These are phyloP conservation scores for Catocala sponsa DNA, from an alignment of 2,888 invertebrate species.

Conservation along the genomic window DNA sequence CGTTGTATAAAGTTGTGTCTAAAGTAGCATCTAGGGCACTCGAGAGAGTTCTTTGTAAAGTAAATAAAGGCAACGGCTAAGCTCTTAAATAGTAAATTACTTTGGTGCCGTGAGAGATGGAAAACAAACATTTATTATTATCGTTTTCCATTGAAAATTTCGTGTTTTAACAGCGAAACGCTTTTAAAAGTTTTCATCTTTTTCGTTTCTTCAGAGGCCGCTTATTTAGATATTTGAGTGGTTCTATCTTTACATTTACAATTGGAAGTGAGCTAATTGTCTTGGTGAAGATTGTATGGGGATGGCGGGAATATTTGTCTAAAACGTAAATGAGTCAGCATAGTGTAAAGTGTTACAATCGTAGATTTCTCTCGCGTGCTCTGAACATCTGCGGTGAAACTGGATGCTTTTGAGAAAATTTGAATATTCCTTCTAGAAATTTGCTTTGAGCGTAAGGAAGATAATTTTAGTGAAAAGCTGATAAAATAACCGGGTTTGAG, in stretches of 20 bases:
- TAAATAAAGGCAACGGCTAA: constrained; percentile 26
- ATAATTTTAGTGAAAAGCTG: neutral
- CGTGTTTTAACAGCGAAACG: constrained; percentile 58
- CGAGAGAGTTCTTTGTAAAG: constrained; percentile 16
- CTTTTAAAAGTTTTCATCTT: constrained; percentile 65
- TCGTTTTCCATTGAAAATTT: constrained; percentile 43
- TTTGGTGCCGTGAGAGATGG: constrained; percentile 29
- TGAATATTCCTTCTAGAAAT: too few relatives aligned
- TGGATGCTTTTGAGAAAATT: neutral
- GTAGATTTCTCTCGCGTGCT: constrained; percentile 16
- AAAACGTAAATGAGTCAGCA: constrained; percentile 22
- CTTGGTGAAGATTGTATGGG: constrained; percentile 19
- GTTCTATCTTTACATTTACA: constrained; percentile 18
- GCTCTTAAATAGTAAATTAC: constrained; percentile 41
- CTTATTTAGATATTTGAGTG: neutral
- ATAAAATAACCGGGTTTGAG: too few relatives aligned
- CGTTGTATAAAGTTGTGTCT: constrained; percentile 37
- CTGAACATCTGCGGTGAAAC: neutral
- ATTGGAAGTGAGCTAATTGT: constrained; percentile 32
- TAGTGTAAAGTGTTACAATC: constrained; percentile 11
- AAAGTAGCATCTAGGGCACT: constrained; percentile 27
- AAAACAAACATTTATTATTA: constrained; percentile 44
- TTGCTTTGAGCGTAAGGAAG: neutral
- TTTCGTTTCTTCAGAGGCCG: constrained; percentile 51
- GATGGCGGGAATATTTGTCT: constrained; percentile 18